Base-by-base conservation (phyloP, 2,113 vertebrate genomes). In the Apus apus region DNA sequence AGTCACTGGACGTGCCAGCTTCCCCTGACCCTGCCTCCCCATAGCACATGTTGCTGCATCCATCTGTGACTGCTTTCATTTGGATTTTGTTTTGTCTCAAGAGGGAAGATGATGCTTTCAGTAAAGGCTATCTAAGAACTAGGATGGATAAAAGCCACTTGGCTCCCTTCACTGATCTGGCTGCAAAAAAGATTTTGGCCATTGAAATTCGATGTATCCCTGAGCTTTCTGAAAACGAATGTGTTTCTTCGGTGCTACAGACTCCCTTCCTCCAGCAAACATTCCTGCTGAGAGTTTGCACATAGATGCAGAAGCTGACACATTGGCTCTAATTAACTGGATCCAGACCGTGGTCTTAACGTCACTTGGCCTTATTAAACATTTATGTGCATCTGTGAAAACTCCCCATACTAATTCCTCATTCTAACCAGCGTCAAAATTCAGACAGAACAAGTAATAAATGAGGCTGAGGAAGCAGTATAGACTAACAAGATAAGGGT, bases 371-470 rank as follows among this genome's bases (percentile, higher is more conserved):
- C 5, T 19, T 90, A 75, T 87, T 87, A 93, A 92, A 81, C 16
- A 29, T 83, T 91, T 48, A 68, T 77, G 50, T 81, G 25, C 75
- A 57, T 88, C 61, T 96, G 45, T 87, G 72, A 94, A 77, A 80
- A 91, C 65, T 87, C 57, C 30, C 8, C 23, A 13, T 71, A 5
- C 43, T 81, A 84, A 94, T 90, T 89, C 23, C 50, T 75, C 5
- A 1, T 84, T 80, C 68, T 91, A 65, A 74, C 51, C 60, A 64
- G 11, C 0, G 1, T 72, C 64, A 61, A 66, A 84, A 29, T 93
- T 92, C 66, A 87, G 87, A 87, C 36, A 90, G 85, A 77, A n/a
- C 3, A 30, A 86, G 78, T 76, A 93, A 84, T 90, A 95, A 84
- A 79, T 79, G 65, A 92, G 46, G 34, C 77, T 57, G 65, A 65